Evolutionary conservation across 2,797 vertebrate genomes (phyloP).

Genomic region (Galago senegalensis): DNA sequence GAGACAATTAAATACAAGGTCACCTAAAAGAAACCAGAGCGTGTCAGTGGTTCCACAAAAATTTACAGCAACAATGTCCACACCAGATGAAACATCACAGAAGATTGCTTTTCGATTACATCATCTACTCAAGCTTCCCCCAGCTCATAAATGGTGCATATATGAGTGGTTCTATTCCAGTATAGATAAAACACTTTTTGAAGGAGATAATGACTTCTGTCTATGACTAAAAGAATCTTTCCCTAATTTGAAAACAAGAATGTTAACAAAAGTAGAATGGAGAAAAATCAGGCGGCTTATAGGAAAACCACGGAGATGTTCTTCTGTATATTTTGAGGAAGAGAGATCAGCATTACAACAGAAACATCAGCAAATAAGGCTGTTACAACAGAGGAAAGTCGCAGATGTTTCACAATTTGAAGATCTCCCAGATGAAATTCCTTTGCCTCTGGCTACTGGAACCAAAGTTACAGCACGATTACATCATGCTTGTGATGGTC

Average conservation of each 20-base stretch:
- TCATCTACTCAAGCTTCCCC: slow-evolving; percentile 98
- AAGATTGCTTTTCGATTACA: slow-evolving; percentile 98
- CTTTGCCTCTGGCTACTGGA: slow-evolving; percentile 97
- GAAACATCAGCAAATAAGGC: slow-evolving; percentile 98
- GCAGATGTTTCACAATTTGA: slow-evolving; percentile 97
- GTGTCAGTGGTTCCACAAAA: slow-evolving; percentile 89
- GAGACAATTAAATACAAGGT: too few relatives aligned
- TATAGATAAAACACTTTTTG: slow-evolving; percentile 98
- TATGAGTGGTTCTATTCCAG: slow-evolving; percentile 99
- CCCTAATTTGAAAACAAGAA: slow-evolving; percentile 98
- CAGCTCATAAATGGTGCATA: slow-evolving; percentile 99
- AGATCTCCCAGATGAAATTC: slow-evolving; percentile 99
- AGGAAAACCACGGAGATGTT: slow-evolving; percentile 99
- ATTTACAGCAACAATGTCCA: slow-evolving; percentile 93
- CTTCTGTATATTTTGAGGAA: slow-evolving; percentile 98
- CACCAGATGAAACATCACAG: slow-evolving; percentile 97
- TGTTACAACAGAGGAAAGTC: slow-evolving; percentile 97
- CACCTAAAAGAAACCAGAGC: too few relatives aligned
- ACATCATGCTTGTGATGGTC: slow-evolving; percentile 96
- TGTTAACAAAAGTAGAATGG: slow-evolving; percentile 98
- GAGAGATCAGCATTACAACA: slow-evolving; percentile 96
- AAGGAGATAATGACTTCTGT: slow-evolving; percentile 99
- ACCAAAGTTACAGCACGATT: slow-evolving; percentile 99
- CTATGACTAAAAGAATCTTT: slow-evolving; percentile 99
- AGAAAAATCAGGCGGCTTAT: slow-evolving; percentile 98